phyloP scores from a whole-genome alignment of 2,113 vertebrate species.

The Channa maculata region DNA sequence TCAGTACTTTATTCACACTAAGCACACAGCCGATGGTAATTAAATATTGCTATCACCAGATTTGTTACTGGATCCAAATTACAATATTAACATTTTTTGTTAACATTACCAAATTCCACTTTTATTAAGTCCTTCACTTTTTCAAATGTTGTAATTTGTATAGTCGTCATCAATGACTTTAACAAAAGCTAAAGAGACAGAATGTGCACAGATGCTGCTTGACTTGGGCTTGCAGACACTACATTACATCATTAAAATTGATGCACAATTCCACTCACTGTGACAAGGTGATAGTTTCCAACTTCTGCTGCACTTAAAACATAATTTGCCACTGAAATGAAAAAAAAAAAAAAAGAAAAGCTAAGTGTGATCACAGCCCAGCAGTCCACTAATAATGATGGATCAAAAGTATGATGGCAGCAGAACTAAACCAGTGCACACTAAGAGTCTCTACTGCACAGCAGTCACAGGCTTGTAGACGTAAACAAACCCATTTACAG shows the following conservation, averaged over 20 bases:
- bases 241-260: background rate
- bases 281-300: background rate
- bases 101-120: no score
- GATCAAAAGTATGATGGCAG: background rate
- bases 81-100: no score
- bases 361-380: background rate
- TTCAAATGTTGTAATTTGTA: background rate
- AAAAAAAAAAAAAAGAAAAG: background rate
- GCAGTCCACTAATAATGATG: constrained; percentile 30
- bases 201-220: background rate
- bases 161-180: no score
- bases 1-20: no score
- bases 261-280: background rate
- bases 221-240: background rate
- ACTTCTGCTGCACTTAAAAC: background rate
- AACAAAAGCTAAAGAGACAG: background rate
- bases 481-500: constrained; percentile 54
- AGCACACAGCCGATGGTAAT: no score
- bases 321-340: constrained; percentile 6
- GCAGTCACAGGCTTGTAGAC: constrained; percentile 17
- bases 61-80: background rate
- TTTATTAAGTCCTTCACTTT: background rate
- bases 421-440: background rate
- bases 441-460: background rate
- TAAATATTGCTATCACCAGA: background rate